These are phyloP conservation scores for Heliothis virescens DNA, from an alignment of 1,140 invertebrate genomes.

Conservation along the genomic window DNA sequence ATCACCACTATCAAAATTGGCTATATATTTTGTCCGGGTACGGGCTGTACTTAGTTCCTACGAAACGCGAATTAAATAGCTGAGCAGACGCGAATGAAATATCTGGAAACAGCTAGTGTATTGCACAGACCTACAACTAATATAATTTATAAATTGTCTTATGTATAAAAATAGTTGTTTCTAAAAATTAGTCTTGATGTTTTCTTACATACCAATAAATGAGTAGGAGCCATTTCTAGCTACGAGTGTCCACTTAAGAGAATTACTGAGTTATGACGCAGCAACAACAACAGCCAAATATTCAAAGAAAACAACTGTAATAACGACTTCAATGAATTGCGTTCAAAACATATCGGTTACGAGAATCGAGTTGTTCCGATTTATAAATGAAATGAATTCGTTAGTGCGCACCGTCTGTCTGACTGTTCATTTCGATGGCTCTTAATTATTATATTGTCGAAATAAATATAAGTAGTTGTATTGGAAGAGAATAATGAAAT, in stretches of 20 bases:
- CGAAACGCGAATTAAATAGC: no score
- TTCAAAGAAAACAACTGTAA: constrained; percentile 16
- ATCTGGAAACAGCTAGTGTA: no score
- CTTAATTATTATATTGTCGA: neutral
- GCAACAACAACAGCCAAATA: constrained; percentile 6
- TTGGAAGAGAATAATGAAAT: neutral
- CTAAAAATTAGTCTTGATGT: no score
- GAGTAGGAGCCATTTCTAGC: no score
- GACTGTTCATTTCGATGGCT: neutral
- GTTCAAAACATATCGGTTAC: constrained; percentile 30
- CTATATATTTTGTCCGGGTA: no score
- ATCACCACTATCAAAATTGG: no score
- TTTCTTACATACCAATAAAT: no score
- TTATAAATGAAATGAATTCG: neutral
- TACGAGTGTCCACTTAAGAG: neutral
- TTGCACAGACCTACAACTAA: neutral
- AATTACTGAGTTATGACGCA: neutral
- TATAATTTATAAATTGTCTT: no score
- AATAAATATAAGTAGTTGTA: neutral
- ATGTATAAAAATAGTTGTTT: no score
- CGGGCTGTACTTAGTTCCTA: no score
- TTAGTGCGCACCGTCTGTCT: constrained; percentile 19
- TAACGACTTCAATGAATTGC: constrained; percentile 18
- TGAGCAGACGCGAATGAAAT: no score
- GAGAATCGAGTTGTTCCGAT: neutral